Evolutionary conservation across 2,797 vertebrate species (phyloP), one percentile per base, ranked within the genome.

Genomic region (Sebastes hubbsi): DNA sequence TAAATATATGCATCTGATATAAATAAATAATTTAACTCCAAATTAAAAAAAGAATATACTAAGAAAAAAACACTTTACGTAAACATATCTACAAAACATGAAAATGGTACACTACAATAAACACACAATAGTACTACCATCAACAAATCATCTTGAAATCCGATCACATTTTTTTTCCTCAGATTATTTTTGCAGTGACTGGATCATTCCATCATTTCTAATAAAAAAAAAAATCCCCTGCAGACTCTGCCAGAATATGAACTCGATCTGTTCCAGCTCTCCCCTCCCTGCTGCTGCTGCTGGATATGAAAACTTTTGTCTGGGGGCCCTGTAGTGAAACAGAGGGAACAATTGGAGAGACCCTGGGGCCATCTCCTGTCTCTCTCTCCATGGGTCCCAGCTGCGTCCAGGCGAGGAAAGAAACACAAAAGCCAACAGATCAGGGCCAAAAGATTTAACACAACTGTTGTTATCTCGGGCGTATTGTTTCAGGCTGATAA

Each of bases 1-100:
- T 74, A 85, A 92, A 91, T 90, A 89, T 64, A 65, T 68, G 72
- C 25, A 78, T 72, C 55, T 14, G 64, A 83, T 72, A 81, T 69
- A 83, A 93, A 95, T 91, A 91, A 85, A 93, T 89, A 88, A 87
- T 64, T 87, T 55, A 87, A 83, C 14, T 64, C 12, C 22, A 79
- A 84, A 69, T 29, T 24, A 24, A 76, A 16, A 34, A 42, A 42
- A 14, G 58, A 74, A 46, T 46, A 46, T 46, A 18, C 42, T 46
- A 18, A 68, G 46, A 38, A 38, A 20, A 80, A 73, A 14, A 55
- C 65, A 84, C 73, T 60, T 83, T 6, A 81, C 67, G 75, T 36
- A 69, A 83, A 89, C 46, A 63, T 30, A 73, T 22, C 72, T 77
- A 91, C 68, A 63, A 54, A 84, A 83, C 82, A 72, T n/a, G 75